These are phyloP conservation scores for Amphiprion percula DNA, from an alignment of 2,113 vertebrate genomes.

Conservation along the genomic window DNA sequence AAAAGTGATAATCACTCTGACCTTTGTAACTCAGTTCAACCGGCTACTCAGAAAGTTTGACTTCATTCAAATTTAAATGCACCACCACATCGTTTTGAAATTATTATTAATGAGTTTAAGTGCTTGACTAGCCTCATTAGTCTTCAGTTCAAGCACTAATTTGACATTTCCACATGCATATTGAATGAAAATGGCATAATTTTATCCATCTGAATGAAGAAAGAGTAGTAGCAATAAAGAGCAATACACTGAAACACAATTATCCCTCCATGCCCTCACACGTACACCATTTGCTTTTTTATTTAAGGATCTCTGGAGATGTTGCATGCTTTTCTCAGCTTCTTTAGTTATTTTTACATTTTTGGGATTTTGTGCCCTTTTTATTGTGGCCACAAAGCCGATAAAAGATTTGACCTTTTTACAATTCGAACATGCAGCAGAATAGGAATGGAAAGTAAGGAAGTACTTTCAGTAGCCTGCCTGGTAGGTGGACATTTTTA, in stretches of 20 bases:
- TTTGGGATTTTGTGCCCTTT: too few species aligned
- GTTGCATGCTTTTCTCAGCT: neutral
- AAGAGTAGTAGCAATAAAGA: constrained; percentile 14
- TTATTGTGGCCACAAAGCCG: too few species aligned
- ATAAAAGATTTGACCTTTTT: too few species aligned
- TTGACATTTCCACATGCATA: constrained; percentile 57
- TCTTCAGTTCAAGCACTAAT: constrained; percentile 34
- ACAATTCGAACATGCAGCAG: too few species aligned
- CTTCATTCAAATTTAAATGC: constrained; percentile 32
- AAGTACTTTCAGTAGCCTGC: too few species aligned
- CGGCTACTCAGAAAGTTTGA: neutral
- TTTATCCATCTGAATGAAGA: constrained; percentile 6
- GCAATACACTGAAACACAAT: constrained; percentile 8
- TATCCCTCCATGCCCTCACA: constrained; percentile 5
- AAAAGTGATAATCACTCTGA: constrained; percentile 44
- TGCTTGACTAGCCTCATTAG: constrained; percentile 42
- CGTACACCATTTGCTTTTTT: neutral
- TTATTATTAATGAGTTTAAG: constrained; percentile 59
- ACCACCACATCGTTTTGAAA: neutral
- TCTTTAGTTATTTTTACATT: neutral
- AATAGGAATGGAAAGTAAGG: too few species aligned
- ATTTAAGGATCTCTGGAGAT: neutral
- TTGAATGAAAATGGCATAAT: constrained; percentile 23
- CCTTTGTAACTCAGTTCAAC: constrained; percentile 36
- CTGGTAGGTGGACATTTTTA: too few species aligned